phyloP scores from a whole-genome alignment of 2,888 invertebrate species.

The Cephus spinipes region DNA sequence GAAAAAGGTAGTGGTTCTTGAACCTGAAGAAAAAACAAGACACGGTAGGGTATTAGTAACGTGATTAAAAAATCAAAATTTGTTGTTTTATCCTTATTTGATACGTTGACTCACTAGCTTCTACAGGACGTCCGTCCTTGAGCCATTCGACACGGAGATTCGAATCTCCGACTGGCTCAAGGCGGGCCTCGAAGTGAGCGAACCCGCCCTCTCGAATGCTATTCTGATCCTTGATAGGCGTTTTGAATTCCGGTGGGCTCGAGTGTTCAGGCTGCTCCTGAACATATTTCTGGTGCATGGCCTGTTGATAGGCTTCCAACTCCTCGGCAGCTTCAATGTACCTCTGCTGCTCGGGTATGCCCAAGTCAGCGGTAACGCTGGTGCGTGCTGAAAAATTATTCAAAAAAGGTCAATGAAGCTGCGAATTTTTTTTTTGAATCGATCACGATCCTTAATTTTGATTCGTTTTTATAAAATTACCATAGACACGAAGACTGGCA shows the following conservation, averaged over 20 bases:
- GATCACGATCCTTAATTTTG: background rate
- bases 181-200: slow-evolving; percentile 94
- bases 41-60: background rate
- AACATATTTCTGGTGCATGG: slow-evolving; percentile 83
- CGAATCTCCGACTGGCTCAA: slow-evolving; percentile 93
- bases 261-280: slow-evolving; percentile 85
- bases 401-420: background rate
- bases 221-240: slow-evolving; percentile 88
- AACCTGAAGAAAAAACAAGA: slow-evolving; percentile 67
- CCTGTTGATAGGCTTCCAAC: slow-evolving; percentile 88
- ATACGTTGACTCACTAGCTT: slow-evolving; percentile 76
- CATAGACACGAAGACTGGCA: slow-evolving; percentile 80
- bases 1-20: slow-evolving; percentile 92
- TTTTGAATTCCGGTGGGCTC: slow-evolving; percentile 87
- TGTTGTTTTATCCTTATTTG: background rate
- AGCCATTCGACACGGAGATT: slow-evolving; percentile 92
- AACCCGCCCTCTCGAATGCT: slow-evolving; percentile 92
- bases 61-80: background rate
- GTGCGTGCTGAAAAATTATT: slow-evolving; percentile 71
- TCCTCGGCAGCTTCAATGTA: slow-evolving; percentile 94
- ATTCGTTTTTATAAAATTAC: slow-evolving; percentile 45
- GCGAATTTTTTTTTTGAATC: background rate
- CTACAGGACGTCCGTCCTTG: slow-evolving; percentile 89
- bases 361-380: slow-evolving; percentile 87
- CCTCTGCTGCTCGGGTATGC: slow-evolving; percentile 89